Evolutionary conservation across 2,888 invertebrate species (phyloP).

Genomic region (Abrostola tripartita): DNA sequence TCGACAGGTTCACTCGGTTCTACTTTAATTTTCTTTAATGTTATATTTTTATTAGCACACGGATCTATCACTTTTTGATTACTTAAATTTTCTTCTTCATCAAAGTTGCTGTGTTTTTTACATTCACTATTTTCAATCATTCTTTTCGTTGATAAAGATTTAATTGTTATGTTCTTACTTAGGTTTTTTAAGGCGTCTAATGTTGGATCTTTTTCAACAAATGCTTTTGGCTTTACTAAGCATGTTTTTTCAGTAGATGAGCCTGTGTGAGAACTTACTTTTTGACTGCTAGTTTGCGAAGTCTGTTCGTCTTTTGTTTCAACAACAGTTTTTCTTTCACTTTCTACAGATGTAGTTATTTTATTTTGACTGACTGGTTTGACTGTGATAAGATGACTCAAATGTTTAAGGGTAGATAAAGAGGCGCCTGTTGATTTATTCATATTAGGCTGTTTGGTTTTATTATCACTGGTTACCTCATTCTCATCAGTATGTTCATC

Average conservation of each 20-base stretch:
- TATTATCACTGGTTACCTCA: constrained; percentile 12
- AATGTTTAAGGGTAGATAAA: constrained; percentile 70
- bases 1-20: constrained; percentile 22
- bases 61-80: constrained; percentile 9
- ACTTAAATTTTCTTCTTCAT: constrained; percentile 17
- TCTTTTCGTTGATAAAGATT: constrained; percentile 56
- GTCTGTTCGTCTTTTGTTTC: constrained; percentile 15
- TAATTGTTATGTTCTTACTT: constrained; percentile 68
- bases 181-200: constrained; percentile 64
- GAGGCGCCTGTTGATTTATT: constrained; percentile 43
- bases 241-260: constrained; percentile 13
- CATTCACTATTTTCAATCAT: constrained; percentile 47
- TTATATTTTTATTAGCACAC: constrained; percentile 40
- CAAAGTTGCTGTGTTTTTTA: constrained; percentile 29
- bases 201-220: constrained; percentile 41
- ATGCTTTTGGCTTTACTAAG: constrained; percentile 20
- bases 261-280: constrained; percentile 11
- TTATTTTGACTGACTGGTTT: constrained; percentile 67
- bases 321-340: constrained; percentile 7
- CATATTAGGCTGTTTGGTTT: constrained; percentile 8
- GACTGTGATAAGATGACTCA: constrained; percentile 73
- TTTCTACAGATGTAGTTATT: constrained; percentile 28
- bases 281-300: constrained; percentile 9
- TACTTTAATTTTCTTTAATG: constrained; percentile 34
- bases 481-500: constrained; percentile 15